Evolutionary conservation across 2,888 invertebrate species (phyloP).

Genomic region (Spisula subtruncata): DNA sequence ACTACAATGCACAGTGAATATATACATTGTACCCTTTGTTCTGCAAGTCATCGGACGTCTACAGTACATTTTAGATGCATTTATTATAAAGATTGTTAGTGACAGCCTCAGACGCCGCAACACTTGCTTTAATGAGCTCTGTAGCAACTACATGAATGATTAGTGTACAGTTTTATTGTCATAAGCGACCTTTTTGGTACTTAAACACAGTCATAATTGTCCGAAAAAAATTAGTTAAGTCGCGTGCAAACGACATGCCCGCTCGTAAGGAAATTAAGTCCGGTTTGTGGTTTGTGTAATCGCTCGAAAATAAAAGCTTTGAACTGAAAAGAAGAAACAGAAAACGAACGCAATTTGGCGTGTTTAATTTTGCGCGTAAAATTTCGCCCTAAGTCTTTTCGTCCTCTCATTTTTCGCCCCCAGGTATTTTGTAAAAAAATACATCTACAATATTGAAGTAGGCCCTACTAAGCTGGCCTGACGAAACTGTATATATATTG

Average conservation of each 20-base stretch:
- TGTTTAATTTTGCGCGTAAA: background rate
- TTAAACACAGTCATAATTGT: constrained; percentile 8
- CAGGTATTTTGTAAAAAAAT: background rate
- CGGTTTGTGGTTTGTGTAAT: background rate
- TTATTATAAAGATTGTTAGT: background rate
- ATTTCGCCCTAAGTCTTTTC: background rate
- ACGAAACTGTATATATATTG: background rate
- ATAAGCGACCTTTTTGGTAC: background rate
- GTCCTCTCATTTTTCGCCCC: background rate
- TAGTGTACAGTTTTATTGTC: background rate
- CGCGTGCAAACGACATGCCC: background rate
- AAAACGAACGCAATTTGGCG: background rate
- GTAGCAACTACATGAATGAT: background rate
- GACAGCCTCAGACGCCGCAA: background rate
- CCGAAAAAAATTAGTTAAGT: background rate
- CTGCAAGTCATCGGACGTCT: no score
- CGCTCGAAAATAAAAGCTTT: background rate
- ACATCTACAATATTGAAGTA: background rate
- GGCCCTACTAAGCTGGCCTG: background rate
- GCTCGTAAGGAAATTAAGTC: constrained; percentile 3
- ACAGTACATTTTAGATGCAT: no score
- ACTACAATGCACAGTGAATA: no score
- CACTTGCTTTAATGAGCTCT: background rate
- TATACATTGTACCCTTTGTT: no score
- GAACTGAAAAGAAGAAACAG: background rate